phyloP scores from a whole-genome alignment of 2,113 vertebrate genomes.

The Tautogolabrus adspersus region DNA sequence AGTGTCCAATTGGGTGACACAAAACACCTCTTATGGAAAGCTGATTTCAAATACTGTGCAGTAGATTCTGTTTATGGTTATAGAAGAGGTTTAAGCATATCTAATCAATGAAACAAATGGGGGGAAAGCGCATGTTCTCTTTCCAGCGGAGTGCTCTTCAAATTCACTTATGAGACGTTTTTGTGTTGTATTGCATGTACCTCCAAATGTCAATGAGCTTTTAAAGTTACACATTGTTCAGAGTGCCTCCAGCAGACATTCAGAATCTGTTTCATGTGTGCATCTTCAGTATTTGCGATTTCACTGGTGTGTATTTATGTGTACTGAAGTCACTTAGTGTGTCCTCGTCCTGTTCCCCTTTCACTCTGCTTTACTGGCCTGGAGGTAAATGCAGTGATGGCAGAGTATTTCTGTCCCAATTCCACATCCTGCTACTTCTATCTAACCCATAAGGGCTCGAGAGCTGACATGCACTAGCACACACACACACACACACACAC shows the following conservation, averaged over 20 bases:
- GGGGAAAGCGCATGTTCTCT: neutral
- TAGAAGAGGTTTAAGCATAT: conserved; percentile 3
- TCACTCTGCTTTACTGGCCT: conserved; percentile 41
- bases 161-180: conserved; percentile 7
- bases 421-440: conserved; percentile 64
- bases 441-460: conserved; percentile 52
- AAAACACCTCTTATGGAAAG: too few species aligned
- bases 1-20: too few species aligned
- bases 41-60: conserved; percentile 2
- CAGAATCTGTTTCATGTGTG: conserved; percentile 17
- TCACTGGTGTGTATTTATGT: conserved; percentile 18
- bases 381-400: conserved; percentile 48
- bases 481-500: conserved; percentile 4
- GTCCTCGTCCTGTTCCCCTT: neutral
- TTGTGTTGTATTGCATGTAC: neutral
- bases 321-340: conserved; percentile 21
- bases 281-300: conserved; percentile 3
- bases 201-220: conserved; percentile 22
- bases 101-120: conserved; percentile 10
- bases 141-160: conserved; percentile 24
- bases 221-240: conserved; percentile 36
- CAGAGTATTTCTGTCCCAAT: conserved; percentile 65
- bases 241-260: conserved; percentile 29
- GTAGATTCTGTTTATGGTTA: neutral
- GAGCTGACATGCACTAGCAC: conserved; percentile 43